Percentiles rank a stretch among this genome's conserved stretches.
Conservation (phyloP, 2,797 vertebrate species). For the Naso thynnoides region DNA sequence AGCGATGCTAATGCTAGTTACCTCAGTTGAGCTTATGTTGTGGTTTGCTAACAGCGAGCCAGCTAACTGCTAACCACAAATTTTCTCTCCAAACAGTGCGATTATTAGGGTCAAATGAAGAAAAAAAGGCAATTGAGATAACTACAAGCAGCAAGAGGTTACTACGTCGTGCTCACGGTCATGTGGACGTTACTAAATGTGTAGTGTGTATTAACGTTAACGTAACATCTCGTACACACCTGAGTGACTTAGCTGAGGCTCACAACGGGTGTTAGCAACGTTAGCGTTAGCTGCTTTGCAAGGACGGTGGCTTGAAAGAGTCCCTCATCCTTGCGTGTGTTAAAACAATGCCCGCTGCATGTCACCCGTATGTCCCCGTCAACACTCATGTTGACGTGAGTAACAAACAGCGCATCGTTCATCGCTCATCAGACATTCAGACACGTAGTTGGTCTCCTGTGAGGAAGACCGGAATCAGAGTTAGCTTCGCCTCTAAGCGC, state of each 20-base stretch:
- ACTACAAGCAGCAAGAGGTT: not conserved
- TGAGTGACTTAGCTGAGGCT: not conserved
- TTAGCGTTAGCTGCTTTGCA: not conserved
- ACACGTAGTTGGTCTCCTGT: not conserved
- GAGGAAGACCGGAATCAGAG: too few relatives aligned
- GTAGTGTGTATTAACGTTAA: fast-evolving
- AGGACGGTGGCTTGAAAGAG: not conserved
- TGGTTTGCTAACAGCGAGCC: slow-evolving; percentile 48
- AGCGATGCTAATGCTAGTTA: slow-evolving; percentile 43
- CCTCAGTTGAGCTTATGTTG: slow-evolving; percentile 3
- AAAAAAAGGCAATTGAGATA: too few relatives aligned
- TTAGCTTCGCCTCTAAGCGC: too few relatives aligned
- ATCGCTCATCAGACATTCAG: not conserved
- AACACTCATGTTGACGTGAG: too few relatives aligned
- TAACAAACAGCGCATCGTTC: too few relatives aligned
- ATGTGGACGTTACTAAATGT: fast-evolving
- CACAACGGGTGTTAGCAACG: not conserved
- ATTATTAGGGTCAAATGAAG: not conserved
- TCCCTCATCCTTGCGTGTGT: fast-evolving
- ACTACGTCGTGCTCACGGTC: not conserved
- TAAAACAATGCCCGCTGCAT: too few relatives aligned
- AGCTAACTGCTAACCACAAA: slow-evolving; percentile 5
- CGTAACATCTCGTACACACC: not conserved
- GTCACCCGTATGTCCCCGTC: not conserved
- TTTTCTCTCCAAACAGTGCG: not conserved